Base-by-base conservation (phyloP, 2,797 vertebrate species). In the Ispidina lecontei region DNA sequence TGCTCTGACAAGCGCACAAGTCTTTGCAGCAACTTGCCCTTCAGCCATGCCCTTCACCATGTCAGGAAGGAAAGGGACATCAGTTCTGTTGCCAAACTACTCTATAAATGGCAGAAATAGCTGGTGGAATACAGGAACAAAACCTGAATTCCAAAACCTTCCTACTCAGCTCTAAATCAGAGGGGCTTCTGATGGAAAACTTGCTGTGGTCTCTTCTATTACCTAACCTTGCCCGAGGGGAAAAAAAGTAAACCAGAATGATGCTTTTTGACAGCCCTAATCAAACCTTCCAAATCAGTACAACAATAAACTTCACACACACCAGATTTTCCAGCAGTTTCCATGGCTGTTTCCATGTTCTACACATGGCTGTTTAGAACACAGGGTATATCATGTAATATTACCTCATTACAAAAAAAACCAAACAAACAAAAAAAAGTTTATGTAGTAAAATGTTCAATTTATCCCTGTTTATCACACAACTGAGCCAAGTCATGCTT, bases 401-500 rank as follows among this genome's bases (percentile, higher is more conserved):
- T 46, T 62, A 87, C 16, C 56, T 62, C 79, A 33, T 73, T 35
- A 6, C 60, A 88, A 89, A 60, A 46, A 49, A 23, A 25, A 49
- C 6, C 33, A n/a, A n/a, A n/a, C n/a, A n/a, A n/a, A n/a, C 33
- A 33, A 22, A 23, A 47, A 23, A 46, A 46, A 46, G 20, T 75
- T 91, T 59, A 78, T 0, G 2, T 43, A 94, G 81, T 86, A 78
- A 94, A 81, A 67, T 29, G n/a, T 74, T 79, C 28, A 14, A 71
- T 77, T 86, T 86, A 81, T 84, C 90, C 64, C 33, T 73, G 51
- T 69, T 90, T 87, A 79, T 89, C 69, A 88, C 72, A 80, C 46
- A 90, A 65, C 58, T 47, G 62, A 92, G 69, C 18, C 80, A 91
- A 80, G 35, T 52, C 43, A 82, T 1, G 16, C 51, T 94, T 80